Base-by-base conservation (phyloP, 2,113 vertebrate genomes). In the Perccottus glenii region DNA sequence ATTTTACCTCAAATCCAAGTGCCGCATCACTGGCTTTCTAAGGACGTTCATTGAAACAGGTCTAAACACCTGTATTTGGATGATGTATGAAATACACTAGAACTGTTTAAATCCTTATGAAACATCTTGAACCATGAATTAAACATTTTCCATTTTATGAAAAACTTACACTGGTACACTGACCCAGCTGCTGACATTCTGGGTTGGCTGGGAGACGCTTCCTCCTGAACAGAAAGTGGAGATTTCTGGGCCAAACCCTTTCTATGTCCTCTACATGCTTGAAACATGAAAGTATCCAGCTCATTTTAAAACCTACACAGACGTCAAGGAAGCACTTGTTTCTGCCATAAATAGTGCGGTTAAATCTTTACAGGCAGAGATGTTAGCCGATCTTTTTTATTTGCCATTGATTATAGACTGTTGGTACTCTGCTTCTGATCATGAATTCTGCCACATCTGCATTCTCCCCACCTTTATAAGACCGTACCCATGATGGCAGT, bases 331-430 rank as follows among this genome's bases (percentile, higher is more conserved):
- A n/a, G 46, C 12, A 5, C 46, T 47, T 47, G 5, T n/a, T 5
- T 10, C 46, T 47, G 46, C 46, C 6, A 47, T 47, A n/a, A 47
- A 47, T n/a, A 47, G 46, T n/a, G 11, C 12, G 46, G 14, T 47
- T 47, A 47, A 47, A 47, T 38, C 36, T 38, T 38, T 38, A n/a
- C 36, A 38, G 36, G 36, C 4, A 38, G 36, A 38, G 36, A 38
- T 38, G 11, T 47, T n/a, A n/a, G n/a, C n/a, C n/a, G n/a, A n/a
- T n/a, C n/a, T n/a, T n/a, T n/a, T 55, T 64, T 45, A 42, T 48
- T 65, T 66, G 61, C 14, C 49, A 11, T 4, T 77, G 57, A 60
- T 60, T 63, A 49, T 64, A 51, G 10, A 70, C 60, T 36, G 59
- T 63, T 44, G 2, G 4, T 4, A 4, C 70, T 46, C 45, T 47